Conservation (phyloP, 2,797 vertebrate species). For the Margarornis squamiger region DNA sequence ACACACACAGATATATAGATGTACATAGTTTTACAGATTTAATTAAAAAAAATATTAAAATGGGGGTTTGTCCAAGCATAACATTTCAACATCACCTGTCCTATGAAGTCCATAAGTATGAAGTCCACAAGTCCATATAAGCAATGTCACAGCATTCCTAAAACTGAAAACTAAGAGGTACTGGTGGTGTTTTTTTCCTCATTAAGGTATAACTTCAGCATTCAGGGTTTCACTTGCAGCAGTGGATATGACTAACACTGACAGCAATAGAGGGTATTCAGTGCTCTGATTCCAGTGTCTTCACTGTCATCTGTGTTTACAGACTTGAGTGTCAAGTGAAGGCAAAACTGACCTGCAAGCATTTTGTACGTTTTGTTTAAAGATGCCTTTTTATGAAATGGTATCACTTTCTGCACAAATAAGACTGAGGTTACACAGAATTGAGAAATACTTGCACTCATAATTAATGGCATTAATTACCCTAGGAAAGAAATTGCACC, state of each 20-base stretch:
- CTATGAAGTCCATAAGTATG: background rate
- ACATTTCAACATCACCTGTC: background rate
- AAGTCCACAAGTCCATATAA: background rate
- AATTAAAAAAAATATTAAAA: background rate
- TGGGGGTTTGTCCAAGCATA: background rate
- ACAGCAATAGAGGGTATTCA: background rate
- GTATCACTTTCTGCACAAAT: background rate
- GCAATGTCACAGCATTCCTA: background rate
- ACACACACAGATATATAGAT: no score
- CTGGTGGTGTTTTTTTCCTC: background rate
- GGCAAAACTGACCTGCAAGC: background rate
- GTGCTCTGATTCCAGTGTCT: background rate
- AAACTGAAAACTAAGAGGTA: background rate
- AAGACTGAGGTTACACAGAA: background rate
- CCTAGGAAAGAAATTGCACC: background rate
- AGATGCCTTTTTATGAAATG: background rate
- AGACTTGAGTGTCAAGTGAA: background rate
- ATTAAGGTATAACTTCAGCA: background rate
- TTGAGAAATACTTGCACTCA: background rate
- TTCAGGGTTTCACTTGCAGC: background rate
- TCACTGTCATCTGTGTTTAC: constrained; percentile 6
- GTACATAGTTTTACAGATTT: background rate
- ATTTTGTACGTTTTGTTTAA: background rate
- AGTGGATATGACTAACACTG: background rate
- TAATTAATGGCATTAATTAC: background rate